A percentile compares a stretch with the other conserved stretches of the same genome.
Conservation (phyloP, 2,797 vertebrate genomes). For the Sebastes wilsoni region DNA sequence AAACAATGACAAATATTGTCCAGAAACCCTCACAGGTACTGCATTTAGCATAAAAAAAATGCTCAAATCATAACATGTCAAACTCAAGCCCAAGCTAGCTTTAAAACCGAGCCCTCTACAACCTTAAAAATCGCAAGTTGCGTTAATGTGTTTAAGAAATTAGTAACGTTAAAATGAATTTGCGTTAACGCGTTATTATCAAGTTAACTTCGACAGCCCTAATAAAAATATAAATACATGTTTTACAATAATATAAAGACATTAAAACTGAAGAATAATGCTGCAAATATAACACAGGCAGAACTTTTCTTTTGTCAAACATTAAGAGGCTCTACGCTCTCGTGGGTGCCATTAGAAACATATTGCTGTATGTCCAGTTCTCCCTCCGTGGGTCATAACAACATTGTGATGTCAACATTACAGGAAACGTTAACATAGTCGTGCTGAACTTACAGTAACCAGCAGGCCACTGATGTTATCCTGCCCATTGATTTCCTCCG, state of each 20-base stretch:
- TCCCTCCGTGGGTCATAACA: conserved; percentile 64
- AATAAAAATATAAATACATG: background rate
- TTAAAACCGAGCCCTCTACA: too few relatives aligned
- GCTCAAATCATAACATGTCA: too few relatives aligned
- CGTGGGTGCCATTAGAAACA: conserved; percentile 53
- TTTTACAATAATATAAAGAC: background rate
- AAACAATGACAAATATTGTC: too few relatives aligned
- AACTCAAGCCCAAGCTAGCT: too few relatives aligned
- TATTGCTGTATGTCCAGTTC: conserved; percentile 52
- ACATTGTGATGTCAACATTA: conserved; percentile 80
- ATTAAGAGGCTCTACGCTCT: conserved; percentile 37
- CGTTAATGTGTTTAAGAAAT: too few relatives aligned
- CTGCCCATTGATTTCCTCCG: conserved; percentile 76
- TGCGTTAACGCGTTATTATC: too few relatives aligned
- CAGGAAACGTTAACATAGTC: conserved; percentile 78
- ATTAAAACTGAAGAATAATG: background rate
- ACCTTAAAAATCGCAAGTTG: too few relatives aligned
- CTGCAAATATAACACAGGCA: background rate
- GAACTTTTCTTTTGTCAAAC: conserved; percentile 42
- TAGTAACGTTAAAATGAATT: too few relatives aligned
- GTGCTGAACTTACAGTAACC: conserved; percentile 78
- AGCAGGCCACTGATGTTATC: conserved; percentile 78
- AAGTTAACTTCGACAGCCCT: too few relatives aligned
- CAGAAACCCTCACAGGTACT: too few relatives aligned
- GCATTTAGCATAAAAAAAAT: too few relatives aligned